phyloP scores from a whole-genome alignment of 2,888 invertebrate species.

The Leptinotarsa peninsularis region DNA sequence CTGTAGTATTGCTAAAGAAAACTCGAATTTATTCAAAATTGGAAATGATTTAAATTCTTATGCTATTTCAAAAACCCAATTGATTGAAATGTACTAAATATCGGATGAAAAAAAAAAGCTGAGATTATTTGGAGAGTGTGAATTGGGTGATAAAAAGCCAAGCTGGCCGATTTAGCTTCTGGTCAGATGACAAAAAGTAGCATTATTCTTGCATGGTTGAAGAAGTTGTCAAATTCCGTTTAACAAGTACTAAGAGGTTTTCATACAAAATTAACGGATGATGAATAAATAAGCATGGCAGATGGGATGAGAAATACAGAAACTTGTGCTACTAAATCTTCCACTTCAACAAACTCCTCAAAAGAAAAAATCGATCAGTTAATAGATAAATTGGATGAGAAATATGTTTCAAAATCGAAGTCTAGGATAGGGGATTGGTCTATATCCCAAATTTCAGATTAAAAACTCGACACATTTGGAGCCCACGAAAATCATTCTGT shows the following conservation, averaged over 20 bases:
- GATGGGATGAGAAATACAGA: background rate
- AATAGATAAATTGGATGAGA: background rate
- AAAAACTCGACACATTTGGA: background rate
- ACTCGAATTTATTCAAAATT: conserved; percentile 2
- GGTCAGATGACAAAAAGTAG: conserved; percentile 10
- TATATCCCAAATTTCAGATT: background rate
- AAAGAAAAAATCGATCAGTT: background rate
- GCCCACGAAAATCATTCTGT: background rate
- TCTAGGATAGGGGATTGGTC: background rate
- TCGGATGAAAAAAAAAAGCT: background rate
- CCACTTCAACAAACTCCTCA: background rate
- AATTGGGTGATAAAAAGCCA: background rate
- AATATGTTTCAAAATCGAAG: background rate
- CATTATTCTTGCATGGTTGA: conserved; percentile 14
- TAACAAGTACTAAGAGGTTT: background rate
- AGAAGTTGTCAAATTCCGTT: background rate
- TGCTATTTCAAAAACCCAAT: background rate
- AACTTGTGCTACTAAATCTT: background rate
- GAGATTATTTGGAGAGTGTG: background rate
- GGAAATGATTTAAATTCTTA: background rate
- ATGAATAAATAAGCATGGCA: conserved; percentile 2
- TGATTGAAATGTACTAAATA: background rate
- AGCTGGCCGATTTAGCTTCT: background rate
- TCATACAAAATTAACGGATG: background rate
- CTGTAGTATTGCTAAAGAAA: background rate